Percentiles rank a stretch among this genome's conserved stretches.
Evolutionary conservation across 2,888 invertebrate genomes (phyloP).

Genomic region (Phragmatobia fuliginosa): DNA sequence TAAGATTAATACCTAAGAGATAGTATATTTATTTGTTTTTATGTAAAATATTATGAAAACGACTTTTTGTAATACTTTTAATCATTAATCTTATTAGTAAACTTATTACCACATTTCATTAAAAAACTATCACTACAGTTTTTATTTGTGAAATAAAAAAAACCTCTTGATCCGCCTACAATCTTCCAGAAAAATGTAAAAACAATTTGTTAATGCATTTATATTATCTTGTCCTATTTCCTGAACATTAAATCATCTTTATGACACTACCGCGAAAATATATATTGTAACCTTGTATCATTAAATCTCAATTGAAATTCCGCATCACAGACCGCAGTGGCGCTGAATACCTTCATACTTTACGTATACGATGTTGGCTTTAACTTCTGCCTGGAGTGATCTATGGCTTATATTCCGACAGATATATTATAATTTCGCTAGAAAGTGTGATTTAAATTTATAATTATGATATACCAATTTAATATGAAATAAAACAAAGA

Average conservation of each 20-base stretch:
- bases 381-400: background rate
- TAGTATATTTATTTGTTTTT: background rate
- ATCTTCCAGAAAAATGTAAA: background rate
- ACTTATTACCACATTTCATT: background rate
- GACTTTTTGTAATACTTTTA: background rate
- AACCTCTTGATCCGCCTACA: background rate
- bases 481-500: background rate
- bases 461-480: background rate
- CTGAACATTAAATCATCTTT: slow-evolving; percentile 5
- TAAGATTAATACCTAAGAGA: no score
- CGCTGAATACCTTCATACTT: background rate
- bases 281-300: slow-evolving; percentile 1
- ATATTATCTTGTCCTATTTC: slow-evolving; percentile 4
- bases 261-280: background rate
- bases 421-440: background rate
- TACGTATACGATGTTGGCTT: background rate
- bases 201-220: background rate
- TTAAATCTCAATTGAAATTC: slow-evolving; percentile 5
- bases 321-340: background rate
- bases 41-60: background rate
- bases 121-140: background rate
- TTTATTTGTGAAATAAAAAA: background rate
- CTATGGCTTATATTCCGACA: background rate
- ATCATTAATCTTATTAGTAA: background rate
- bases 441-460: background rate